A percentile compares a stretch with the other conserved stretches of the same genome.
Evolutionary conservation across 2,888 invertebrate genomes (phyloP).

Genomic region (Acronicta leporina): DNA sequence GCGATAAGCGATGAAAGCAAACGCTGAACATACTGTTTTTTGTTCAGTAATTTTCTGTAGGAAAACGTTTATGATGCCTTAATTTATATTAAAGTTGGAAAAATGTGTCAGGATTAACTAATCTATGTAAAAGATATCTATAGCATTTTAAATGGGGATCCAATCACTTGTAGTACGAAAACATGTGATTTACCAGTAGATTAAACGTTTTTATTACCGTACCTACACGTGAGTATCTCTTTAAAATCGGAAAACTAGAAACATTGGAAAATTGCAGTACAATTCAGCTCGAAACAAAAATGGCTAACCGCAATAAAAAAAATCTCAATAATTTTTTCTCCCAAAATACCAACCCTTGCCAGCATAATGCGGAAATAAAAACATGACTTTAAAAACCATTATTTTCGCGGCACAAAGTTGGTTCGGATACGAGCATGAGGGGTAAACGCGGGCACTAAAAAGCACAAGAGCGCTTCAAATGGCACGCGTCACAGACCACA

Average conservation of each 20-base stretch:
- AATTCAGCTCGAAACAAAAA: slow-evolving; percentile 18
- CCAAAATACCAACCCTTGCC: slow-evolving; percentile 65
- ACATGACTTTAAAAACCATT: slow-evolving; percentile 73
- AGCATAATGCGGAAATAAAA: slow-evolving; percentile 63
- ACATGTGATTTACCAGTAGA: too few species aligned
- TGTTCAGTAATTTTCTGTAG: slow-evolving; percentile 62
- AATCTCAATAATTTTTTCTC: slow-evolving; percentile 44
- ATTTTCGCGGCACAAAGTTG: slow-evolving; percentile 69
- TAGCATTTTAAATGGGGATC: neutral
- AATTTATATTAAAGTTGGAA: slow-evolving; percentile 46
- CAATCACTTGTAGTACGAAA: too few species aligned
- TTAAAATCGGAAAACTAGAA: neutral
- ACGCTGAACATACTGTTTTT: slow-evolving; percentile 69
- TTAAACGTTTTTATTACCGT: too few species aligned
- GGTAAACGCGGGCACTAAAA: slow-evolving; percentile 87
- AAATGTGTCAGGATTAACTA: slow-evolving; percentile 15
- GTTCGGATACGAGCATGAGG: slow-evolving; percentile 70
- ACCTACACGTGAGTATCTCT: too few species aligned
- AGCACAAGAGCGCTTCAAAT: slow-evolving; percentile 83
- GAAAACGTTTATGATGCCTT: slow-evolving; percentile 47
- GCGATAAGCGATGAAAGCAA: slow-evolving; percentile 82
- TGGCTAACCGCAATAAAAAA: slow-evolving; percentile 18
- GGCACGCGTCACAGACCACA: slow-evolving; percentile 86
- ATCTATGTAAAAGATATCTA: neutral
- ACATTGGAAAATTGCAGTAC: slow-evolving; percentile 8